Evolutionary conservation across 1,140 invertebrate species (phyloP), one percentile per base, ranked within the genome.

Genomic region (Neuroterus valhalla): DNA sequence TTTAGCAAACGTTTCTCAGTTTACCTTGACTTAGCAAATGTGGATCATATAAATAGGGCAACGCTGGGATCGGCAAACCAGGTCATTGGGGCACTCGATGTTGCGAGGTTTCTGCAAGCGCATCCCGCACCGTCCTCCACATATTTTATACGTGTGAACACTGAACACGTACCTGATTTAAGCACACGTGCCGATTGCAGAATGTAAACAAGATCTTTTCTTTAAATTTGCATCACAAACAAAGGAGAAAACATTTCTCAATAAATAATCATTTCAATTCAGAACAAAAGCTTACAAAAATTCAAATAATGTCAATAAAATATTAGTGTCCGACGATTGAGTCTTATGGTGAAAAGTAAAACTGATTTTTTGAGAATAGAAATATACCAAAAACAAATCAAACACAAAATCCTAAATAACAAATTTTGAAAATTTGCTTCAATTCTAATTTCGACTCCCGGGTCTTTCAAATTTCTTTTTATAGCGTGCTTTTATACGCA

Each of bases 11-110:
- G 12, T 38, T 31, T 62, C 55, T 62, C 50, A 69, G 55, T 77
- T 81, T 78, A 81, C 81, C 78, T 84, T 83, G 81, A 82, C 81
- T 83, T 70, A 75, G 69, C 66, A 70, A 69, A 75, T 17, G 68
- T 76, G 77, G 72, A 75, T 82, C 80, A 82, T 62, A 8, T 38
- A 62, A 62, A 62, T 62, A 62, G 55, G 55, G 26, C 31, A 62
- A 38, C 55, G 55, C 72, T 43, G 23, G 74, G 73, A 80, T 74
- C 80, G 77, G 66, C 66, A 77, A 87, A 84, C 78, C 81, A 72
- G 85, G 85, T 87, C 85, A 87, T 85, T 87, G 82, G 85, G 82
- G 68, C 85, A 84, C 81, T 82, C 75, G 76, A 75, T n/a, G 26
- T 62, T 62, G 55, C 55, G 55, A 23, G 55, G 55, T 31, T 31